Base-by-base conservation (phyloP, 2,113 vertebrate species). In the Zosterops borbonicus region DNA sequence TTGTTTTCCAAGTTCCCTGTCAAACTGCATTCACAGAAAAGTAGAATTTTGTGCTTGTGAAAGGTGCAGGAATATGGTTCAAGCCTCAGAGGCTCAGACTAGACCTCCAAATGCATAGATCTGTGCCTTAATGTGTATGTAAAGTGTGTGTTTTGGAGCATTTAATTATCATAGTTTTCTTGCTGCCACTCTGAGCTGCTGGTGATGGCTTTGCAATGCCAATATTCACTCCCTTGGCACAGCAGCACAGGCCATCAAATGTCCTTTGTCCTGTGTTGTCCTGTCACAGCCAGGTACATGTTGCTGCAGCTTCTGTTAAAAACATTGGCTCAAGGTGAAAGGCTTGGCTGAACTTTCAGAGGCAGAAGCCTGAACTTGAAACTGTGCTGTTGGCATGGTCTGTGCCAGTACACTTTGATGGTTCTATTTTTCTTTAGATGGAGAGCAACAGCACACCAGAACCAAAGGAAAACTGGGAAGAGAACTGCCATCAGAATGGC, bases 381-480 rank as follows among this genome's bases (percentile, higher is more conserved):
- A 50, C 50, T 31, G 23, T 83, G 83, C 50, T 83, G 0, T 58
- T 73, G 44, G 42, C 17, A 13, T 0, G 0, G 35, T 68, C 69
- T 52, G 31, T 75, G 44, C 62, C 49, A 79, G 70, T 49, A 41
- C 24, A 1, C 37, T 63, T 28, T 60, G 41, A 90, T 56, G n/a
- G 47, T 50, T 83, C 44, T 83, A 3, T 91, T 67, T 88, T 87
- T 83, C 27, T 94, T 60, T 44, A 98, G 98, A 94, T 98, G 95
- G 98, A 98, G 81, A 97, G 92, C 74, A 98, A 97, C 94, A 98
- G 98, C 98, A 99, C 98, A 96, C 98, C 99, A 71, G 99, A 99
- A 98, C 98, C 98, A 97, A 99, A 99, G 98, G 98, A 98, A 96
- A 98, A 98, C 93, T 98, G 98, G 81, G 99, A 99, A 81, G 98